phyloP scores from a whole-genome alignment of 2,113 vertebrate genomes.

The Felis chaus region DNA sequence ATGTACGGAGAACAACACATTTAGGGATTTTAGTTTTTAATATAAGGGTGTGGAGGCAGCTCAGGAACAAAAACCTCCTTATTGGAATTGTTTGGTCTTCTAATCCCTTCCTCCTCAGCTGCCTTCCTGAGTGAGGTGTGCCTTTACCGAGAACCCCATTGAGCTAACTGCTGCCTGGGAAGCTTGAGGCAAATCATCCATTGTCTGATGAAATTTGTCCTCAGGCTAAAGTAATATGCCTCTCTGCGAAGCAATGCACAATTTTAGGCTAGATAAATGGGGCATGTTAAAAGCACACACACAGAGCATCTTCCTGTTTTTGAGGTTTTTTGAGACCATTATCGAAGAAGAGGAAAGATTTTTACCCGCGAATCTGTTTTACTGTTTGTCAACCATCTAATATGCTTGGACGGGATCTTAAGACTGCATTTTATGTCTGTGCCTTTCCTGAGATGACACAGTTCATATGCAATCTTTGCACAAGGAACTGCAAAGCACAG shows the following conservation, averaged over 20 bases:
- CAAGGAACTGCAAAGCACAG: neutral
- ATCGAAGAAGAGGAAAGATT: conserved; percentile 5
- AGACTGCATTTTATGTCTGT: neutral
- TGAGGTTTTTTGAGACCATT: conserved; percentile 19
- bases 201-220: neutral
- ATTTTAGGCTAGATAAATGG: conserved; percentile 5
- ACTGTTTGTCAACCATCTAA: neutral
- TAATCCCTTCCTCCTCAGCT: neutral
- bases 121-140: neutral
- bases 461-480: neutral
- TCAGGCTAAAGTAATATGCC: neutral
- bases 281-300: conserved; percentile 11
- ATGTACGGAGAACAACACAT: neutral
- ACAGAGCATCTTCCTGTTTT: neutral
- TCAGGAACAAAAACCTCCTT: neutral
- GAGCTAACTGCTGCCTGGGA: neutral
- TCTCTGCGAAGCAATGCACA: neutral
- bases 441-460: neutral
- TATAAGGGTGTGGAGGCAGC: neutral
- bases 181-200: neutral
- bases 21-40: conserved; percentile 29
- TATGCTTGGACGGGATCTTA: neutral
- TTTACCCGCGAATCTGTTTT: neutral
- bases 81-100: conserved; percentile 14
- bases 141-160: neutral